phyloP scores from a whole-genome alignment of 2,797 vertebrate genomes.

The Margarornis squamiger region DNA sequence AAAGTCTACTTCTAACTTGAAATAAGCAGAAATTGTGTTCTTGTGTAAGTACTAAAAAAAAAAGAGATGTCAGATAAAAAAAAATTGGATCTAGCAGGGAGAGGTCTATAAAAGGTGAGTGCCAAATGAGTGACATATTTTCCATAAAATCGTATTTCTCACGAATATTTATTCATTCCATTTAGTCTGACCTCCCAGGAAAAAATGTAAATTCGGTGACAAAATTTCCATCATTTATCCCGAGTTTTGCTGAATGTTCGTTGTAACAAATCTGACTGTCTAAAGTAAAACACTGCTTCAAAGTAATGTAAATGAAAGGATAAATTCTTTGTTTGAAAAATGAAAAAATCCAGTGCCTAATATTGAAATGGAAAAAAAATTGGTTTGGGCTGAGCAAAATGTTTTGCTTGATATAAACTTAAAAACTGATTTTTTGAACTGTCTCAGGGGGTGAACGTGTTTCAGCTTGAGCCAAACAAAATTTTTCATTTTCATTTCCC shows the following conservation, averaged over 20 bases:
- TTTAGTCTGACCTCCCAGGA: not conserved
- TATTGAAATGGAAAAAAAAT: not conserved
- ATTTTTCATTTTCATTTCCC: conserved; percentile 27
- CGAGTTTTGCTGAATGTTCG: not conserved
- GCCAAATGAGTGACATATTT: not conserved
- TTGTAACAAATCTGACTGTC: not conserved
- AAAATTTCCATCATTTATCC: not conserved
- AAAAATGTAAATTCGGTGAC: not conserved
- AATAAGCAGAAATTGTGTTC: not conserved
- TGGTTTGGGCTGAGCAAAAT: not conserved
- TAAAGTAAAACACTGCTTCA: not conserved
- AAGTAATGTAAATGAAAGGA: not conserved
- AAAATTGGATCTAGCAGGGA: not conserved
- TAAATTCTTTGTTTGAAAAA: not conserved
- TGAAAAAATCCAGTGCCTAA: not conserved
- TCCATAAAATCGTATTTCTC: not conserved
- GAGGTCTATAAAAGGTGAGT: not conserved
- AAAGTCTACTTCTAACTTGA: not conserved
- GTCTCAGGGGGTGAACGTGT: not conserved
- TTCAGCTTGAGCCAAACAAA: conserved; percentile 24
- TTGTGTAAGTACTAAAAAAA: not conserved
- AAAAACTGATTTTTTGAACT: conserved; percentile 2
- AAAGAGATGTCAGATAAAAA: not conserved
- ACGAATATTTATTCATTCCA: not conserved
- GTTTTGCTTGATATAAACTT: conserved; percentile 8